Evolutionary conservation across 2,113 vertebrate species (phyloP).

Genomic region (Heloderma charlesbogerti): DNA sequence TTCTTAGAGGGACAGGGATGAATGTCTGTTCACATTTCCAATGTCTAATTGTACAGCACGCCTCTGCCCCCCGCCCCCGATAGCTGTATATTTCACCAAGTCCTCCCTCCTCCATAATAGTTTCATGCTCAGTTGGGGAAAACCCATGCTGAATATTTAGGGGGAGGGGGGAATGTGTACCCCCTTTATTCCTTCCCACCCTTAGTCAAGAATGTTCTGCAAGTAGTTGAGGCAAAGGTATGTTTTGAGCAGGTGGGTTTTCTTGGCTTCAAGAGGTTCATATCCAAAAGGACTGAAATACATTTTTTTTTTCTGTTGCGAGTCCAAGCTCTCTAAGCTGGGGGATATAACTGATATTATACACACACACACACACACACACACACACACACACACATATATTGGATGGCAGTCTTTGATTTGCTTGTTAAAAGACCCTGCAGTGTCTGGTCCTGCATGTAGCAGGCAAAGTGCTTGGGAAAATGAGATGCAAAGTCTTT

Average conservation of each 20-base stretch:
- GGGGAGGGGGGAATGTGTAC: not conserved
- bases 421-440: not conserved
- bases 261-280: not conserved
- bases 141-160: not conserved
- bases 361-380: no score
- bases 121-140: not conserved
- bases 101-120: not conserved
- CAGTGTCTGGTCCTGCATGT: not conserved
- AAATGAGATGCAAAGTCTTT: not conserved
- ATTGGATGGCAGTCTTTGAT: not conserved
- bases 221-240: not conserved
- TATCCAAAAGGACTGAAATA: not conserved
- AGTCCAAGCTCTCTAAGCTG: not conserved
- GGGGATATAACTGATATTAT: no score
- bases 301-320: no score
- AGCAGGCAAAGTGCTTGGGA: not conserved
- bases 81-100: not conserved
- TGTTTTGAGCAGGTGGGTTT: not conserved
- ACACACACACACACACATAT: not conserved
- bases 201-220: not conserved
- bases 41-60: not conserved
- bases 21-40: not conserved
- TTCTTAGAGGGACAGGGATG: not conserved
- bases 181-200: not conserved
- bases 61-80: not conserved